Evolutionary conservation across 2,797 vertebrate genomes (phyloP), one percentile per base, ranked within the genome.

Genomic region (Danio choprae): DNA sequence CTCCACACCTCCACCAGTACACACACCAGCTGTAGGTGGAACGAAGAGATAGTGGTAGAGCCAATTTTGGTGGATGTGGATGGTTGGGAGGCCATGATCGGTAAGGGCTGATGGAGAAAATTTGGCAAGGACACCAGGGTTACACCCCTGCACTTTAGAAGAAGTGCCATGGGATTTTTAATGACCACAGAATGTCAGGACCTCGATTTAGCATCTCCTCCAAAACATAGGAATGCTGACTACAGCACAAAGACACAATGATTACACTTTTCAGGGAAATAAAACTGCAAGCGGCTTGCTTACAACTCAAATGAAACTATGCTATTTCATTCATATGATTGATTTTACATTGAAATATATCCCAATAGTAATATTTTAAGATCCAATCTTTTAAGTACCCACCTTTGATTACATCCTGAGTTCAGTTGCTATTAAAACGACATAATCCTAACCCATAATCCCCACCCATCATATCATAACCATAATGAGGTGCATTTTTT

Each of bases 401-500:
- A 11, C 15, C 12, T 68, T 20, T 40, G 22, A 48, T 53, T 40
- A 3, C 0, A 1, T 62, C 70, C 40, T 62, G 36, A 29, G n/a
- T 22, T 64, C 48, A 10, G 6, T 63, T 79, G 16, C 36, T 51
- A 50, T 60, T 59, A 78, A 41, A 78, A 70, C 12, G 2, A 51
- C 16, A 43, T 78, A 60, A 60, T 78, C 44, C 65, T 18, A 44
- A 29, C 41, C 15, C 55, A 44, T 50, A 74, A 70, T 59, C 65
- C 12, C 48, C 18, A n/a, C 59, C 36, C 38, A 29, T 70, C 29
- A 41, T 70, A 69, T 51, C 65, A 50, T n/a, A 40, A 41, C 43
- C 55, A 71, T 68, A 62, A 51, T 36, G 44, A 53, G 62, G n/a
- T 53, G 60, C 51, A 71, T 62, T 51, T 67, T 29, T 68, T 77